Evolutionary conservation across 2,797 vertebrate species (phyloP).

Genomic region (Caiman crocodilus): DNA sequence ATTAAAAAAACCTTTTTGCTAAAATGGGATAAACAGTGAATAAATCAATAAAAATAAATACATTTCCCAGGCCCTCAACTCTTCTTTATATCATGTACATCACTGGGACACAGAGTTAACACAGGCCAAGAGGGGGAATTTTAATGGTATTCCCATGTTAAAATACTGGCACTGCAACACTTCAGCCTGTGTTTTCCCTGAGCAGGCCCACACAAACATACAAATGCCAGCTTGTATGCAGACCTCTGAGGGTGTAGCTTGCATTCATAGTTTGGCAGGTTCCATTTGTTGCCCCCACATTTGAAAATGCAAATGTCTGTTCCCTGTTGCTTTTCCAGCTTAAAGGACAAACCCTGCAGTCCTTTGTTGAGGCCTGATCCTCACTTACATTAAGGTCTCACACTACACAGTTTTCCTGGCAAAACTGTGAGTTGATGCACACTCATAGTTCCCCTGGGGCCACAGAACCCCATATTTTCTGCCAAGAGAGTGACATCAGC

Average conservation of each 20-base stretch:
- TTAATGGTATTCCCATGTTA: background rate
- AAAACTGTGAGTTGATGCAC: no score
- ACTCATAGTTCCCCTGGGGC: no score
- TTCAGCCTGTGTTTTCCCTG: background rate
- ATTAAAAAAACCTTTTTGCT: background rate
- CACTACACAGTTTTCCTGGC: no score
- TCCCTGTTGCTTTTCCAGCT: background rate
- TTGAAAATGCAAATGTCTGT: background rate
- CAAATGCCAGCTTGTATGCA: background rate
- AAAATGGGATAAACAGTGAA: background rate
- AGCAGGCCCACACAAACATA: background rate
- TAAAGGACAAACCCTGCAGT: background rate
- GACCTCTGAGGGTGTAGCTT: background rate
- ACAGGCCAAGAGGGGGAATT: background rate
- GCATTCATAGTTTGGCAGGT: background rate
- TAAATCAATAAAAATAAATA: background rate
- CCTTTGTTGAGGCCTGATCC: fast-evolving
- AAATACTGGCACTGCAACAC: background rate
- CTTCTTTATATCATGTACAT: background rate
- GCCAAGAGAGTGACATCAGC: no score
- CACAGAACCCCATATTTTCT: no score
- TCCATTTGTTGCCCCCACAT: background rate
- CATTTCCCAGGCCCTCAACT: background rate
- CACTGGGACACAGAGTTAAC: background rate
- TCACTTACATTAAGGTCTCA: background rate